Conservation (phyloP, 2,888 invertebrate genomes). For the Habrosyne pyritoides region DNA sequence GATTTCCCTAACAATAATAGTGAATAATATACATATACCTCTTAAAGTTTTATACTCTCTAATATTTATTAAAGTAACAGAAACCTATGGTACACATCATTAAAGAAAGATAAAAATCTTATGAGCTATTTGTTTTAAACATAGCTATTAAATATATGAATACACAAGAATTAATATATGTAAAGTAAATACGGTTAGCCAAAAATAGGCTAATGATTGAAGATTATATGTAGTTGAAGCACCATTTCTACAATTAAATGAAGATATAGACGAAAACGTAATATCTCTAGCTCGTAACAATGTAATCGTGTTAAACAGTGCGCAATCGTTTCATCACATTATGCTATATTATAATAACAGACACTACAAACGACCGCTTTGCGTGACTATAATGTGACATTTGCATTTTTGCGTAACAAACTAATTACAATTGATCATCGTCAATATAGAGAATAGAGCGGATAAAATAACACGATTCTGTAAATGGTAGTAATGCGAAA, state of each 20-base stretch:
- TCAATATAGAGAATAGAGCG: slow-evolving; percentile 26
- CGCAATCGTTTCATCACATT: slow-evolving; percentile 34
- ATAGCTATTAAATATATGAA: neutral
- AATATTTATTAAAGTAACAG: too few relatives aligned
- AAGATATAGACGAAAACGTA: neutral
- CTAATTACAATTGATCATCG: slow-evolving; percentile 55
- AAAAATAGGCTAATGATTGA: neutral
- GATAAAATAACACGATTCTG: neutral
- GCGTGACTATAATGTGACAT: slow-evolving; percentile 55
- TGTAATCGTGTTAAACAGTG: slow-evolving; percentile 29
- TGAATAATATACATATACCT: too few relatives aligned
- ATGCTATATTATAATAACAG: slow-evolving; percentile 20
- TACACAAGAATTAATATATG: too few relatives aligned
- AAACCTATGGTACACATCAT: too few relatives aligned
- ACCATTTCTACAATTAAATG: neutral
- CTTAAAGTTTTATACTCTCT: too few relatives aligned
- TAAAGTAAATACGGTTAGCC: neutral
- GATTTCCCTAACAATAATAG: too few relatives aligned
- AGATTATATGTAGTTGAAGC: neutral
- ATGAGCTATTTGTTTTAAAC: neutral
- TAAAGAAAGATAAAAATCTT: too few relatives aligned
- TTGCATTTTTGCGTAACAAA: slow-evolving; percentile 53
- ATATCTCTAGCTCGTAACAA: slow-evolving; percentile 17
- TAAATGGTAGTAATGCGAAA: neutral
- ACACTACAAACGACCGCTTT: slow-evolving; percentile 40